These are phyloP conservation scores for Bombylius major DNA, from an alignment of 2,888 invertebrate species.

Conservation along the genomic window DNA sequence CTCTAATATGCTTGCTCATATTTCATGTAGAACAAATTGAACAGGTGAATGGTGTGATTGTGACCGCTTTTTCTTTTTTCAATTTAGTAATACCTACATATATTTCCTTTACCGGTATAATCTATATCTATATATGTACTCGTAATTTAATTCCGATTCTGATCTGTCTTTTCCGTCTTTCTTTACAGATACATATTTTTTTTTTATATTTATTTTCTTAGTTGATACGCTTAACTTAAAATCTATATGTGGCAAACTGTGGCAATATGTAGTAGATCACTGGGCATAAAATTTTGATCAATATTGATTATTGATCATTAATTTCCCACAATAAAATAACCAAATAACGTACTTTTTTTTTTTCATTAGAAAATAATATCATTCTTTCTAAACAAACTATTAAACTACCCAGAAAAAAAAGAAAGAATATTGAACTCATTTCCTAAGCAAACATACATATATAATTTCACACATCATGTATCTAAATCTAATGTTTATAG, in stretches of 20 bases:
- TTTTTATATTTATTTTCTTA: too few species aligned
- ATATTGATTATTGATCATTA: neutral
- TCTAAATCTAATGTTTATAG: too few species aligned
- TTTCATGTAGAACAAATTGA: constrained; percentile 8
- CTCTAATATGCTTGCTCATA: constrained; percentile 4
- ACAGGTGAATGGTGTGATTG: neutral
- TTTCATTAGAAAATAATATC: too few species aligned
- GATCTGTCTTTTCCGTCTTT: neutral
- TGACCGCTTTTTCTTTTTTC: neutral
- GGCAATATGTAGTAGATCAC: neutral
- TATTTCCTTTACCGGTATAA: neutral
- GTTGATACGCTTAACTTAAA: neutral
- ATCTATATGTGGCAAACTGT: too few species aligned
- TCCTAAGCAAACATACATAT: too few species aligned
- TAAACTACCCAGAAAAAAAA: too few species aligned
- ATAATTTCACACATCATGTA: too few species aligned
- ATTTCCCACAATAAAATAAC: constrained; percentile 1
- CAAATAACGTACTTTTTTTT: too few species aligned
- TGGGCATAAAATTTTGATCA: neutral
- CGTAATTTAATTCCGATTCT: neutral
- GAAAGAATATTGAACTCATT: too few species aligned
- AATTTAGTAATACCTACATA: neutral
- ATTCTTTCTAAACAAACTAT: too few species aligned
- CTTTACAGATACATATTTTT: too few species aligned
- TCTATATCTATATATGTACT: neutral